These are phyloP conservation scores for Alethe castanea DNA, from an alignment of 2,113 vertebrate genomes.

Conservation along the genomic window DNA sequence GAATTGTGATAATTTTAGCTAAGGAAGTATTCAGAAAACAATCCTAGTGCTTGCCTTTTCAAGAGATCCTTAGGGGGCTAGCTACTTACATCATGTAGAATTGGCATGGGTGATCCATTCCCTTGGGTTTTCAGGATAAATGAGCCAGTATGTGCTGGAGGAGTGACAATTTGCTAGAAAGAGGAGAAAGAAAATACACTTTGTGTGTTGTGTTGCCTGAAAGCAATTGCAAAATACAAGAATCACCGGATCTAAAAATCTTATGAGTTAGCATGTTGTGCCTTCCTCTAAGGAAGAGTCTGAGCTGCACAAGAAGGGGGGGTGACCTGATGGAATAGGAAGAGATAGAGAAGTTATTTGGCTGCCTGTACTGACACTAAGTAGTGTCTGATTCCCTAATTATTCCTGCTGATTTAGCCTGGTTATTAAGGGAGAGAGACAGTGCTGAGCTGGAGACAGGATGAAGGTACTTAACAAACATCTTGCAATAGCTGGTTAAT, in stretches of 20 bases:
- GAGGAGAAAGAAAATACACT: not conserved
- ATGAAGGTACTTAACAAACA: conserved; percentile 48
- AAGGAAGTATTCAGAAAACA: conserved; percentile 3
- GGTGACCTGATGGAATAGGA: not conserved
- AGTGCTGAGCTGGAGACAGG: conserved; percentile 33
- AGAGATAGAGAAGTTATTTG: conserved; percentile 31
- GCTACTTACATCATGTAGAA: not conserved
- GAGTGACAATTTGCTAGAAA: conserved; percentile 19
- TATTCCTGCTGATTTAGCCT: conserved; percentile 49
- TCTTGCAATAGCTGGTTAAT: conserved; percentile 65
- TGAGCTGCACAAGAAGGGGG: not conserved
- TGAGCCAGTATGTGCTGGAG: not conserved
- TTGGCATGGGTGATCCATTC: not conserved
- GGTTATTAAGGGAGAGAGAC: conserved; percentile 45
- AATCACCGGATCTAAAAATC: not conserved
- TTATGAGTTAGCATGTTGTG: not conserved
- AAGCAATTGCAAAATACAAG: not conserved
- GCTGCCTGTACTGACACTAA: conserved; percentile 34
- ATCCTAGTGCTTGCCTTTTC: not conserved
- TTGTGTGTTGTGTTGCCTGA: not conserved
- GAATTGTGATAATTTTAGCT: conserved; percentile 2
- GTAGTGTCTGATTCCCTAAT: conserved; percentile 62
- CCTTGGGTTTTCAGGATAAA: conserved; percentile 20
- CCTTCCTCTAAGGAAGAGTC: not conserved
- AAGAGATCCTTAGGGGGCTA: not conserved